Base-by-base conservation (phyloP, 1,140 invertebrate species). In the Bombus pascuorum region DNA sequence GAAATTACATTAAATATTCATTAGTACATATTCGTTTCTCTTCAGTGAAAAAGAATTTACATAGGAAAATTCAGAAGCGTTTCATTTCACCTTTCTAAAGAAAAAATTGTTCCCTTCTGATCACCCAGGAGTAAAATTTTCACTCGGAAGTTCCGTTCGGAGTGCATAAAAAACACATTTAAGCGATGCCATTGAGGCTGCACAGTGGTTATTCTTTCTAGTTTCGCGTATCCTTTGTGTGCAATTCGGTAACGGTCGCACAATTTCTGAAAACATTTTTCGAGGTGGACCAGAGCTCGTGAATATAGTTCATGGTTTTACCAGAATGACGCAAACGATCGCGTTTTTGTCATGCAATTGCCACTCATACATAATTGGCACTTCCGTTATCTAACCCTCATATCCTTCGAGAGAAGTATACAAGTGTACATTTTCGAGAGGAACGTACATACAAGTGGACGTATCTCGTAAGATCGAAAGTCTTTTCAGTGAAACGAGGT, bases 331-430 rank as follows among this genome's bases (percentile, higher is more conserved):
- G 32, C n/a, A 47, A 72, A 80, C 76, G 53, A 72, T 84, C 37
- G 25, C 5, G 68, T 66, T 62, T 71, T 71, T 79, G 83, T 84
- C 66, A 71, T n/a, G 39, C 73, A 74, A 88, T 86, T 86, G 83
- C 78, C 71, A 89, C 87, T 89, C n/a, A 44, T 15, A 18, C 42
- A 44, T 74, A 81, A 79, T 44, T 89, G 83, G 75, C 81, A 65
- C 85, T 89, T 47, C 28, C 59, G 57, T 82, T 86, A 86, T 89
- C 87, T 70, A 81, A 57, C 47, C 57, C 25, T n/a, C 72, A 34
- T n/a, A 44, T 85, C 18, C 53, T 47, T 59, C 87, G 44, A 72
- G 79, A 78, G 81, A 89, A 71, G 85, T 72, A 72, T 47, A 80
- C 66, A 62, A 34, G 22, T n/a, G 32, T 44, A 62, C 25, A 39